Percentiles rank a stretch among this genome's conserved stretches.
These are phyloP conservation scores for Kryptopterus vitreolus DNA, from an alignment of 2,797 vertebrate genomes.

Conservation along the genomic window DNA sequence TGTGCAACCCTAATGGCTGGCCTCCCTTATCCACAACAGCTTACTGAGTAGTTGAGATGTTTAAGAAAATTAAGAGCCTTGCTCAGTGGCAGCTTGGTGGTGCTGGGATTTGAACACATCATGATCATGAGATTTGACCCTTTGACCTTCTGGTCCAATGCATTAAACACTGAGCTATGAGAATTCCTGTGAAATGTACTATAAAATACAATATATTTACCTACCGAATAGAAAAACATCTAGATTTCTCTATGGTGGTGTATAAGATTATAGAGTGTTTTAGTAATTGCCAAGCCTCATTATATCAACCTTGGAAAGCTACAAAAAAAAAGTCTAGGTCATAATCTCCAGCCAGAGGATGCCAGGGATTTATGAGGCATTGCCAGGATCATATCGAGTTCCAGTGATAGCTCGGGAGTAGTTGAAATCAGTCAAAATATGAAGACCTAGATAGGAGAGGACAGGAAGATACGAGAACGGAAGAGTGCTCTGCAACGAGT, in stretches of 20 bases:
- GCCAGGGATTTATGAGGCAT: conserved; percentile 36
- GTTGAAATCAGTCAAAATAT: conserved; percentile 44
- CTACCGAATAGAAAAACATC: background rate
- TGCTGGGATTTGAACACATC: no score
- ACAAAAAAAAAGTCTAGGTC: conserved; percentile 2
- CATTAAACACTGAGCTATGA: no score
- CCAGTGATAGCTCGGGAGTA: conserved; percentile 40
- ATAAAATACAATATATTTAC: background rate
- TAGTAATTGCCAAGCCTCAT: background rate
- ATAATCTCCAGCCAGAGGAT: conserved; percentile 41
- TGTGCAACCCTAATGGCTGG: no score
- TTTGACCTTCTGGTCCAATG: no score
- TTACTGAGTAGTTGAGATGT: no score
- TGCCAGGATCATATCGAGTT: conserved; percentile 40
- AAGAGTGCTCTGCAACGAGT: conserved; percentile 41
- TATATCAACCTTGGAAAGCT: background rate
- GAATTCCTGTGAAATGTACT: no score
- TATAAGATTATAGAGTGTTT: background rate
- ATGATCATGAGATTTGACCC: no score
- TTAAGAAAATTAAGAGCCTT: no score
- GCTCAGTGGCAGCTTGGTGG: no score
- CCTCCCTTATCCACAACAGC: no score
- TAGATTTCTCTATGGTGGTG: background rate
- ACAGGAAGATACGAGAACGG: conserved; percentile 47
- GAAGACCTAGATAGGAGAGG: conserved; percentile 49